A percentile compares a stretch with the other conserved stretches of the same genome.
phyloP scores from a whole-genome alignment of 2,113 vertebrate species.

The Misgurnus anguillicaudatus region DNA sequence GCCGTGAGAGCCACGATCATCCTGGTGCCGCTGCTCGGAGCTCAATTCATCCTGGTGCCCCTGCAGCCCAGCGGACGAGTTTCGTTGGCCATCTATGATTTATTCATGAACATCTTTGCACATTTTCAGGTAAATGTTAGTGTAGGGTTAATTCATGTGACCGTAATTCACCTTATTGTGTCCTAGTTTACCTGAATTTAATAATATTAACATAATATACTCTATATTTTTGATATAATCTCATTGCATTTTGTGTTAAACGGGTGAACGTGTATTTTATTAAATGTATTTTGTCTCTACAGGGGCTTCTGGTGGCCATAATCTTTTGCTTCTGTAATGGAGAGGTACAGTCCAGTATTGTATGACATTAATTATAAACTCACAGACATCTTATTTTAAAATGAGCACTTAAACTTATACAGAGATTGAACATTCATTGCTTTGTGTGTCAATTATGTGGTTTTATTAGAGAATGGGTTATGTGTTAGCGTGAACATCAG shows the following conservation, averaged over 20 bases:
- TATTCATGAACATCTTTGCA: conserved; percentile 66
- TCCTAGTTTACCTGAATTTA: too few relatives aligned
- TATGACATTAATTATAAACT: background rate
- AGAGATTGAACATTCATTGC: background rate
- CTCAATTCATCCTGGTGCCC: conserved; percentile 74
- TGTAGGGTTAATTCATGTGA: background rate
- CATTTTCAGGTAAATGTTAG: conserved; percentile 73
- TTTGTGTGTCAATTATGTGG: too few relatives aligned
- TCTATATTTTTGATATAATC: too few relatives aligned
- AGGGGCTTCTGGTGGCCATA: conserved; percentile 78
- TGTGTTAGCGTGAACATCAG: too few relatives aligned
- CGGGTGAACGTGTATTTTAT: too few relatives aligned
- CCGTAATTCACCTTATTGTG: too few relatives aligned
- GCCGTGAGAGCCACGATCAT: conserved; percentile 78
- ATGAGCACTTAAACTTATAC: background rate
- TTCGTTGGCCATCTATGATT: conserved; percentile 63
- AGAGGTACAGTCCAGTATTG: conserved; percentile 66
- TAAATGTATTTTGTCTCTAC: conserved; percentile 15
- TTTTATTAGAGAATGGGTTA: too few relatives aligned
- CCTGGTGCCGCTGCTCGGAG: conserved; percentile 77
- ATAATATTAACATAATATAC: too few relatives aligned
- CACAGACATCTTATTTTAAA: background rate
- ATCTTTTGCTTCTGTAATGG: conserved; percentile 80
- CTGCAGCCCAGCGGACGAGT: conserved; percentile 60
- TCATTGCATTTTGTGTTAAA: too few relatives aligned